These are phyloP conservation scores for Synergus umbraculus DNA, from an alignment of 2,888 invertebrate genomes.

Conservation along the genomic window DNA sequence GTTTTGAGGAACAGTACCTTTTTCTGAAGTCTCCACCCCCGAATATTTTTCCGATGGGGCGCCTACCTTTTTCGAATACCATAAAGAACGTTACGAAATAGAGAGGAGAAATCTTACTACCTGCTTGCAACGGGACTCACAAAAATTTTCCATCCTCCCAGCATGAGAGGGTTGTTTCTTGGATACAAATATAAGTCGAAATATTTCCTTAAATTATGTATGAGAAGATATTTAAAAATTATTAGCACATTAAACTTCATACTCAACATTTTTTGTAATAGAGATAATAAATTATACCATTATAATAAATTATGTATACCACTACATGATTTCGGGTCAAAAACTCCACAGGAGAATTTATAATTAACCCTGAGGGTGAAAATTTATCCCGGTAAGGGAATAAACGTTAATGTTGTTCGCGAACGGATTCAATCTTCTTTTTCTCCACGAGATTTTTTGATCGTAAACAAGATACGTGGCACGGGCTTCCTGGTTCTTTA, in stretches of 20 bases:
- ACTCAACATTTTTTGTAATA: too few relatives aligned
- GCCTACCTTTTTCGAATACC: background rate
- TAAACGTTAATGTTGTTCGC: constrained; percentile 4
- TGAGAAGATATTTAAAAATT: too few relatives aligned
- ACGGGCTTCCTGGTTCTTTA: constrained; percentile 25
- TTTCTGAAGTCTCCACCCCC: background rate
- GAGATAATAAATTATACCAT: too few relatives aligned
- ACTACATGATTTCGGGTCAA: too few relatives aligned
- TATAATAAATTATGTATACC: too few relatives aligned
- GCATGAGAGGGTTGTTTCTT: background rate
- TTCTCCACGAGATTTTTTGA: background rate
- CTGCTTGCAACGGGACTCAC: constrained; percentile 5
- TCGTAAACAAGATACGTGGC: constrained; percentile 9
- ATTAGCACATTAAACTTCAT: too few relatives aligned
- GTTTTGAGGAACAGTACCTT: constrained; percentile 12
- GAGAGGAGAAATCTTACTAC: constrained; percentile 5
- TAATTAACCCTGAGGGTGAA: too few relatives aligned
- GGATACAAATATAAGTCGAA: too few relatives aligned
- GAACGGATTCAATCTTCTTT: background rate
- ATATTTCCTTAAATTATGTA: too few relatives aligned
- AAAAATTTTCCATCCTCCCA: background rate
- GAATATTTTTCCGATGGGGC: constrained; percentile 9
- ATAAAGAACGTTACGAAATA: background rate
- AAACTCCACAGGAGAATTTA: too few relatives aligned
- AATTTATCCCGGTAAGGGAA: too few relatives aligned